phyloP scores from a whole-genome alignment of 2,113 vertebrate genomes.

The Scolopax mira region DNA sequence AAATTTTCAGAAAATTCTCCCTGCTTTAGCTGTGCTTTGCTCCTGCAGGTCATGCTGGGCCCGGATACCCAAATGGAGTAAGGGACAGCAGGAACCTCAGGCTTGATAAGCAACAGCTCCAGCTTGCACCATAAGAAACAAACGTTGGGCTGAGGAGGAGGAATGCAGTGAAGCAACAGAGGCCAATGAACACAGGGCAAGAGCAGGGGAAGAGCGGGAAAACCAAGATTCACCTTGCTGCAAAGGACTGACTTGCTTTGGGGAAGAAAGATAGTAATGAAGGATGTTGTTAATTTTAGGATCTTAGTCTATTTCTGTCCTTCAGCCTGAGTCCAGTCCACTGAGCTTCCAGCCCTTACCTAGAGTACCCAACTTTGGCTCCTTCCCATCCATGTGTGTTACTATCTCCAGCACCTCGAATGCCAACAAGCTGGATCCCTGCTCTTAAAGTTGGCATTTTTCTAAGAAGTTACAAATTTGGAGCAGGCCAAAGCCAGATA shows the following conservation, averaged over 20 bases:
- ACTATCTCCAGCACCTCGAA: neutral
- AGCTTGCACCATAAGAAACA: neutral
- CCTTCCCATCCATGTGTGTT: neutral
- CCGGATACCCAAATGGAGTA: neutral
- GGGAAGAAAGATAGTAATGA: neutral
- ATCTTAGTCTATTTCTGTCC: neutral
- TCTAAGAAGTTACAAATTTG: neutral
- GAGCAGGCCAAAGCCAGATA: neutral
- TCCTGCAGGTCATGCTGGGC: neutral
- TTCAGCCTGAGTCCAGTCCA: neutral
- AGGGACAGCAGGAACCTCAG: neutral
- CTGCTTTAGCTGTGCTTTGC: neutral
- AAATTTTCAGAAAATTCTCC: neutral
- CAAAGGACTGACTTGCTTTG: neutral
- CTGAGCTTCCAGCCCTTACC: neutral
- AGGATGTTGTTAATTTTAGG: neutral
- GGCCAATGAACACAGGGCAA: neutral
- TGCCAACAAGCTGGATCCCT: neutral
- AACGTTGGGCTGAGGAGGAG: neutral
- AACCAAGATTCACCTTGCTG: neutral
- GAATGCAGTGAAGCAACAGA: neutral
- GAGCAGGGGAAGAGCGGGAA: neutral
- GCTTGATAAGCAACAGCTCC: neutral
- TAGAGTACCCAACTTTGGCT: fast-evolving
- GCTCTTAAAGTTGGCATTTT: neutral